These are phyloP conservation scores for Trinorchestia longiramus DNA, from an alignment of 1,140 invertebrate genomes.

Conservation along the genomic window DNA sequence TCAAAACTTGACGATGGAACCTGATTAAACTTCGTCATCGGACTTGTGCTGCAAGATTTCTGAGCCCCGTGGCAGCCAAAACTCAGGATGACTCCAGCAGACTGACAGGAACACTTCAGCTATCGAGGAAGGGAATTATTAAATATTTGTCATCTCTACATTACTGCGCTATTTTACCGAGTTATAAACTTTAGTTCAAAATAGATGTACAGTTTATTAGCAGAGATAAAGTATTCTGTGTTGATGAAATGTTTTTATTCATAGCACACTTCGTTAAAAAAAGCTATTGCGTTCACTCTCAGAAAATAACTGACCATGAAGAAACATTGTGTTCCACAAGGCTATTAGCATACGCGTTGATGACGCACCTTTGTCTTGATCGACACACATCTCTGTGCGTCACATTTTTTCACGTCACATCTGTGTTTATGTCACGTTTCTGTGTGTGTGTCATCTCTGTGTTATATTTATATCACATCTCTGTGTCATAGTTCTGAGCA, in stretches of 20 bases:
- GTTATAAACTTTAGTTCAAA: background rate
- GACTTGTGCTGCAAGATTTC: background rate
- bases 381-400: too few species aligned
- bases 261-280: background rate
- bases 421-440: background rate
- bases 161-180: background rate
- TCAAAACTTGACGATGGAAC: constrained; percentile 7
- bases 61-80: background rate
- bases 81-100: background rate
- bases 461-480: too few species aligned
- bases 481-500: too few species aligned
- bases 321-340: too few species aligned
- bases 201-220: background rate
- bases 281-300: background rate
- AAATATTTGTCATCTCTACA: background rate
- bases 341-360: too few species aligned
- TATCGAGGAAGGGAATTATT: background rate
- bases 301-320: too few species aligned
- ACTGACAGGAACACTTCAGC: too few species aligned
- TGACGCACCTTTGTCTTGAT: too few species aligned
- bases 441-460: too few species aligned
- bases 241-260: background rate
- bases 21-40: background rate
- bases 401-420: background rate
- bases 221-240: background rate